Conservation (phyloP, 2,113 vertebrate species). For the Lepus timidus region DNA sequence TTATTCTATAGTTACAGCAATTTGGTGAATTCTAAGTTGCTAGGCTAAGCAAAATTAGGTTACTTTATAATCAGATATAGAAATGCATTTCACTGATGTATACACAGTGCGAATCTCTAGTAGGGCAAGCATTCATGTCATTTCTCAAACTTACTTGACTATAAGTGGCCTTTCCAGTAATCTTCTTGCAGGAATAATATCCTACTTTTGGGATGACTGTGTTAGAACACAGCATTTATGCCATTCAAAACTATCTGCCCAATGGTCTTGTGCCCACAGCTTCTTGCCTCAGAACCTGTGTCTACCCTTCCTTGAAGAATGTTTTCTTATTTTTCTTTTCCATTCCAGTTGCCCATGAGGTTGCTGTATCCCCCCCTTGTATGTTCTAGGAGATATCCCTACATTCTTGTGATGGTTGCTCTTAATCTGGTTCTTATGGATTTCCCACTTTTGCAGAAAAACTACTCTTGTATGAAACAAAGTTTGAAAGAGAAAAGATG, state of each 20-base stretch:
- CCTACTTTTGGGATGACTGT: neutral
- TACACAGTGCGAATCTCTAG: neutral
- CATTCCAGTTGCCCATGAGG: too few species aligned
- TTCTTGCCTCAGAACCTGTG: accelerated
- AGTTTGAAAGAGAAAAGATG: neutral
- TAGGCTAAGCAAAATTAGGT: neutral
- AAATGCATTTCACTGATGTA: neutral
- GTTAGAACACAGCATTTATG: neutral
- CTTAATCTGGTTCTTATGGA: neutral
- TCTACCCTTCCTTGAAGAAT: neutral
- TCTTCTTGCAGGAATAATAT: neutral
- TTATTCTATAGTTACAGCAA: neutral
- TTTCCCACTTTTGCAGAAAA: neutral
- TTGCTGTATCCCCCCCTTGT: neutral
- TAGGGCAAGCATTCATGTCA: neutral
- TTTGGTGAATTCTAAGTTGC: neutral
- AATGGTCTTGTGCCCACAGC: accelerated
- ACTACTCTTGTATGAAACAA: neutral
- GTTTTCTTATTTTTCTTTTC: too few species aligned
- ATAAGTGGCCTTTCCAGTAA: neutral
- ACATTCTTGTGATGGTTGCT: neutral
- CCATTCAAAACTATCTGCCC: too few species aligned
- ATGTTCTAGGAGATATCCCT: too few species aligned
- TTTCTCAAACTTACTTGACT: neutral
- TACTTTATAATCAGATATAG: neutral